Evolutionary conservation across 2,888 invertebrate species (phyloP), one percentile per base, ranked within the genome.

Genomic region (Limnephilus auricula): DNA sequence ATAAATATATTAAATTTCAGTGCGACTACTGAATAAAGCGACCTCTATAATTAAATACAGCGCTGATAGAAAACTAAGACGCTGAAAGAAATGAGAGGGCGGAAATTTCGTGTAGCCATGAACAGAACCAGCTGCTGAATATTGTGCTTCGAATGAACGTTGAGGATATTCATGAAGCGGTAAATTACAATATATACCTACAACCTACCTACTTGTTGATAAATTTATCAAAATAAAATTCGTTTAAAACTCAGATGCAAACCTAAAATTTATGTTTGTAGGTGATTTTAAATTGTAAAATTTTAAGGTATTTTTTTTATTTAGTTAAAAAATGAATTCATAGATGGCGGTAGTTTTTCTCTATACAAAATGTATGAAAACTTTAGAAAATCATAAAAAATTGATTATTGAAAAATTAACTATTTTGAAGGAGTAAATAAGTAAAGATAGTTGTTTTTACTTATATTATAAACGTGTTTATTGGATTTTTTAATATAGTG

Each of bases 331-430:
- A 65, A 65, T 84, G 0, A 25, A 18, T 86, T 12, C 30, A 85
- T 25, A 45, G 50, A 79, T 78, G 85, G 10, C 78, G 89, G 32
- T 79, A 82, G 86, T 85, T 32, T 78, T 31, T 18, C 37, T n/a
- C 65, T 13, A 89, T 89, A 85, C 85, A 45, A n/a, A n/a, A 9
- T 85, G 85, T 85, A 85, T 85, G n/a, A 85, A 85, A 34, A 34
- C 82, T 31, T 89, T 89, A n/a, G 34, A 89, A 79, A 65, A 25
- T 37, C 25, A 32, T 79, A 30, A 82, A 89, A 40, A 80, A 89
- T 31, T 50, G 13, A n/a, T n/a, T 6, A 25, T 40, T n/a, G 12
- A n/a, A 45, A n/a, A n/a, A n/a, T 30, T 25, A 5, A 65, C 37
- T 31, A 80, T 40, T 89, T 82, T 82, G 34, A 34, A 5, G 2